Evolutionary conservation across 2,113 vertebrate genomes (phyloP).

Genomic region (Colossoma macropomum): DNA sequence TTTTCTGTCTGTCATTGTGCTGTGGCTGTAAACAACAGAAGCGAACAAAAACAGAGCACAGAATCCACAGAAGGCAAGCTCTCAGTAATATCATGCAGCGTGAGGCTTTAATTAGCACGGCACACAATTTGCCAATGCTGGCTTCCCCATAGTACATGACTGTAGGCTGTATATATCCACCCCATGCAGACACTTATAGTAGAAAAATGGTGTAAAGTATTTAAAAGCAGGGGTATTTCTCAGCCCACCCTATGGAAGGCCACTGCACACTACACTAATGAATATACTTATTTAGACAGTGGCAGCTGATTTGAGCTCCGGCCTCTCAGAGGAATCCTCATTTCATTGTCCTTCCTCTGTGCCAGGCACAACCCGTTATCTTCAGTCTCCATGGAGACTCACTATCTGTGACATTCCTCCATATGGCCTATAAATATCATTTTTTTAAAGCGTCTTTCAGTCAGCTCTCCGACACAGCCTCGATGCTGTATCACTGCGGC

Average conservation of each 20-base stretch:
- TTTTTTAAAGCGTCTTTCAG: background rate
- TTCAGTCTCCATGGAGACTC: constrained; percentile 4
- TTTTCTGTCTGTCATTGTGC: background rate
- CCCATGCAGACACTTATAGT: constrained; percentile 5
- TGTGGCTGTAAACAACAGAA: constrained; percentile 6
- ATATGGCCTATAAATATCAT: constrained; percentile 2
- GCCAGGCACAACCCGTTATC: background rate
- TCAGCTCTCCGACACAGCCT: background rate
- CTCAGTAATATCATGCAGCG: constrained; percentile 16
- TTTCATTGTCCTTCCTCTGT: background rate
- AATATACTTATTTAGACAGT: background rate
- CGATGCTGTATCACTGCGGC: background rate
- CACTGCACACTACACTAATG: background rate
- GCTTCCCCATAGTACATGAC: background rate
- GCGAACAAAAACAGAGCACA: background rate
- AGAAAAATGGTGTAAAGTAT: background rate
- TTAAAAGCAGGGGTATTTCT: background rate
- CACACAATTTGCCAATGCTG: background rate
- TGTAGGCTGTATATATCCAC: background rate
- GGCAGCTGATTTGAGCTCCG: background rate
- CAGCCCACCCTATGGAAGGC: background rate
- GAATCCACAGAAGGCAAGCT: constrained; percentile 4
- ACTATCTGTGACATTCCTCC: constrained; percentile 8
- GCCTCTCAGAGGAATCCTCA: background rate
- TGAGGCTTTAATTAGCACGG: constrained; percentile 6